Percentiles rank a stretch among this genome's conserved stretches.
These are phyloP conservation scores for Gambelia wislizenii DNA, from an alignment of 2,797 vertebrate species.

Conservation along the genomic window DNA sequence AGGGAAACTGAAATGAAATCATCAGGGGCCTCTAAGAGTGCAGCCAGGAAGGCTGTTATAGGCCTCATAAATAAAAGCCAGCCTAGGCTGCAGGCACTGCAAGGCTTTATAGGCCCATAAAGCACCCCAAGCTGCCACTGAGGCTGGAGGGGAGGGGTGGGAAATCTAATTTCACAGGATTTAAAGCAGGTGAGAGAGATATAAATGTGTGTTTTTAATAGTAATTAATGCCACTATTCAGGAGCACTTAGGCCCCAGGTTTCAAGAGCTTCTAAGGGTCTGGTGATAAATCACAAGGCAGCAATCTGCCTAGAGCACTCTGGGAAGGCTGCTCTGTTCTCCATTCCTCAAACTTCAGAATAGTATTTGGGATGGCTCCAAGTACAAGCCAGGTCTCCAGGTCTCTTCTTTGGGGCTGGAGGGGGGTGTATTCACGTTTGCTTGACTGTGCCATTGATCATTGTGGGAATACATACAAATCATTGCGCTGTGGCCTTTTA, in stretches of 20 bases:
- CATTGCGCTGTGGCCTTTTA: neutral
- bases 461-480: neutral
- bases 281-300: slow-evolving; percentile 60
- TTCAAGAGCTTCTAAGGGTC: slow-evolving; percentile 59
- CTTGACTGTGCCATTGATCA: neutral
- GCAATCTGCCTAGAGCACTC: neutral
- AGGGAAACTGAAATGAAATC: slow-evolving; percentile 31
- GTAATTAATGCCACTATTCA: slow-evolving; percentile 76
- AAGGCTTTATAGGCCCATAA: slow-evolving; percentile 74
- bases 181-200: slow-evolving; percentile 77
- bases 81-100: slow-evolving; percentile 68
- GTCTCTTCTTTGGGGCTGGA: neutral
- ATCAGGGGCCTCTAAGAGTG: slow-evolving; percentile 46
- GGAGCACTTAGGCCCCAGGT: slow-evolving; percentile 67
- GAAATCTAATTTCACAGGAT: slow-evolving; percentile 78
- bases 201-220: slow-evolving; percentile 78
- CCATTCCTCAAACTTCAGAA: neutral
- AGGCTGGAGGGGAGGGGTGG: slow-evolving; percentile 67
- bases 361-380: neutral
- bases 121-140: slow-evolving; percentile 67
- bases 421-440: neutral
- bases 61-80: slow-evolving; percentile 70
- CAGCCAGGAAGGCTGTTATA: slow-evolving; percentile 66
- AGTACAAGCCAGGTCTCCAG: neutral
- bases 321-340: neutral